Conservation (phyloP, 2,113 vertebrate genomes). For the Aldabrachelys gigantea region DNA sequence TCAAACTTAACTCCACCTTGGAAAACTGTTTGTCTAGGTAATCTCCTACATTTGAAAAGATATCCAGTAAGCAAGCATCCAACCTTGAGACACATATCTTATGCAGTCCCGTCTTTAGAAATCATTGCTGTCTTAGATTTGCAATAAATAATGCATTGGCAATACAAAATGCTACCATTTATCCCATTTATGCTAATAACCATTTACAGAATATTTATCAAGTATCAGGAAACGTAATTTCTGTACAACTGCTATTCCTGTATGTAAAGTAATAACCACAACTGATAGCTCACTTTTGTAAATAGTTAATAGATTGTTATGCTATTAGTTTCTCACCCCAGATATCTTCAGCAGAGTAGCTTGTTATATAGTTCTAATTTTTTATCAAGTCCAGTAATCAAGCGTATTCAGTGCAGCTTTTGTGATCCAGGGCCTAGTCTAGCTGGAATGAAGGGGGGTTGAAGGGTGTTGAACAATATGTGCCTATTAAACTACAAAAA, state of each 20-base stretch:
- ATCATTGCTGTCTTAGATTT: neutral
- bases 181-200: accelerated
- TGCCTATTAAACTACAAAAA: accelerated
- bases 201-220: neutral
- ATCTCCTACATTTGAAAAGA: neutral
- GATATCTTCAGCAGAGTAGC: neutral
- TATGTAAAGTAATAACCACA: neutral
- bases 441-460: neutral
- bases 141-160: neutral
- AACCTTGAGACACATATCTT: neutral
- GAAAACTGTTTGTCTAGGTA: neutral
- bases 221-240: neutral
- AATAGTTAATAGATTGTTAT: too few relatives aligned
- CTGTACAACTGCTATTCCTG: accelerated
- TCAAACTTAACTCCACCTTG: neutral
- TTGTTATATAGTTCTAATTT: neutral
- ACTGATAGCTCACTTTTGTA: too few relatives aligned
- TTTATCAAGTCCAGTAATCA: constrained; percentile 36
- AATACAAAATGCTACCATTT: neutral
- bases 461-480: neutral
- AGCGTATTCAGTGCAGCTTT: neutral
- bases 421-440: neutral
- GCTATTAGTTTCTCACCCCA: neutral
- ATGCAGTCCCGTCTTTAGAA: accelerated
- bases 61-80: neutral